Conservation (phyloP, 2,113 vertebrate genomes). For the Zapus hudsonius region DNA sequence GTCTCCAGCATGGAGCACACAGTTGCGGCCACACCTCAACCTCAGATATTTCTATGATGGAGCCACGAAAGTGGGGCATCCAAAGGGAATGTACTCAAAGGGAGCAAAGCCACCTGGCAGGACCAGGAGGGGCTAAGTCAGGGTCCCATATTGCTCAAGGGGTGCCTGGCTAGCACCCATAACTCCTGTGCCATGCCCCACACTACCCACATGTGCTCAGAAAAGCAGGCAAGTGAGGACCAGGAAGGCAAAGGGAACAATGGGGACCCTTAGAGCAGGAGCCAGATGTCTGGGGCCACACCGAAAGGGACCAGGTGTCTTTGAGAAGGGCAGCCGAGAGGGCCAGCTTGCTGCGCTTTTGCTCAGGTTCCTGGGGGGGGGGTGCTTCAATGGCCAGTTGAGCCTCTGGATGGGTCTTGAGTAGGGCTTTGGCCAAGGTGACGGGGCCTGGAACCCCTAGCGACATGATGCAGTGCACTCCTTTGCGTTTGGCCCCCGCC, state of each 20-base stretch:
- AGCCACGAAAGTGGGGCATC: no score
- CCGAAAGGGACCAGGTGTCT: not conserved
- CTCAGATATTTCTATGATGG: not conserved
- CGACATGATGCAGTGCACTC: slow-evolving; percentile 69
- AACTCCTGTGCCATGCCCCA: not conserved
- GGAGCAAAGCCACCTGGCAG: not conserved
- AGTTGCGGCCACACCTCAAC: not conserved
- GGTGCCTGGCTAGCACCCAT: no score
- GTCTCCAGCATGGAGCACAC: not conserved
- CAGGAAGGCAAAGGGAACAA: not conserved
- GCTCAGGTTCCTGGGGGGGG: slow-evolving; percentile 44
- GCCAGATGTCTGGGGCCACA: not conserved
- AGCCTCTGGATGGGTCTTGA: slow-evolving; percentile 73
- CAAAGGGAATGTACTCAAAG: not conserved
- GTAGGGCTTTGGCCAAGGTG: slow-evolving; percentile 69
- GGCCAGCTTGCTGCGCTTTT: slow-evolving; percentile 60
- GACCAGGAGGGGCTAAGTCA: fast-evolving
- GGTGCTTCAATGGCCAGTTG: slow-evolving; percentile 54
- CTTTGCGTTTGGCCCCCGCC: slow-evolving; percentile 57
- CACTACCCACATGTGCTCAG: not conserved
- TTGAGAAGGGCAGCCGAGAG: not conserved
- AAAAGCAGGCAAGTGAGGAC: not conserved
- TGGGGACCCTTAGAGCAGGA: not conserved
- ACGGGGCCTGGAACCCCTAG: slow-evolving; percentile 51
- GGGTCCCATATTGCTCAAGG: not conserved